phyloP scores from a whole-genome alignment of 1,140 invertebrate species.

The Eufriesea mexicana region DNA sequence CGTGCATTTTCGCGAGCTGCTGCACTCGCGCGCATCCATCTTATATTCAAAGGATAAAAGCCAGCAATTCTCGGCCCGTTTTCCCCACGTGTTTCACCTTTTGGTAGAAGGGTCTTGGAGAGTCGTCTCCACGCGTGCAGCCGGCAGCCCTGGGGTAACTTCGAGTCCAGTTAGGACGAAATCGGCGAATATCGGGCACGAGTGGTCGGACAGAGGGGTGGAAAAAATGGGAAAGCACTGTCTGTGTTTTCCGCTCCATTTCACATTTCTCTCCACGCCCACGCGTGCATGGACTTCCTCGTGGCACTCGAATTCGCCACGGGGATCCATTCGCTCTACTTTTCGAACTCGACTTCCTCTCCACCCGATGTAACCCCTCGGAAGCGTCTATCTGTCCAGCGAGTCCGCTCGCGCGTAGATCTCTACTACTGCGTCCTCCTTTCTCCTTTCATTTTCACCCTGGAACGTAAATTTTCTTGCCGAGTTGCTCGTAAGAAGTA shows the following conservation, averaged over 20 bases:
- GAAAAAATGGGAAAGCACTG: slow-evolving; percentile 37
- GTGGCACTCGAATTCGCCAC: slow-evolving; percentile 20
- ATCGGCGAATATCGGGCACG: slow-evolving; percentile 12
- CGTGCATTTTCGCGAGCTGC: slow-evolving; percentile 24
- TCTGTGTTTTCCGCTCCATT: slow-evolving; percentile 72
- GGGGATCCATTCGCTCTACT: slow-evolving; percentile 37
- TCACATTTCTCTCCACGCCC: slow-evolving; percentile 69
- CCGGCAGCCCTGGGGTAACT: too few relatives aligned
- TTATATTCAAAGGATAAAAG: slow-evolving; percentile 55
- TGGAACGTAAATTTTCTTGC: not conserved
- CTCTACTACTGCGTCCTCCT: slow-evolving; percentile 5
- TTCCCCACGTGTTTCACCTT: not conserved
- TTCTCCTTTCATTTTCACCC: not conserved
- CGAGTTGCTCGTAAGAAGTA: too few relatives aligned
- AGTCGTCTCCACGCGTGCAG: slow-evolving; percentile 54
- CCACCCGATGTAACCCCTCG: slow-evolving; percentile 39
- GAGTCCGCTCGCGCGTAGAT: slow-evolving; percentile 44
- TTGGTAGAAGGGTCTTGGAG: slow-evolving; percentile 39
- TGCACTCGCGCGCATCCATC: slow-evolving; percentile 28
- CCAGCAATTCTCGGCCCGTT: slow-evolving; percentile 41
- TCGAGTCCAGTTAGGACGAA: slow-evolving; percentile 56
- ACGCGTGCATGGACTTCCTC: slow-evolving; percentile 55
- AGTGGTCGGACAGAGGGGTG: slow-evolving; percentile 1
- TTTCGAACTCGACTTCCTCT: slow-evolving; percentile 39
- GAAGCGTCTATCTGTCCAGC: slow-evolving; percentile 41